Evolutionary conservation across 2,888 invertebrate species (phyloP).

Genomic region (Lepas anatifera): DNA sequence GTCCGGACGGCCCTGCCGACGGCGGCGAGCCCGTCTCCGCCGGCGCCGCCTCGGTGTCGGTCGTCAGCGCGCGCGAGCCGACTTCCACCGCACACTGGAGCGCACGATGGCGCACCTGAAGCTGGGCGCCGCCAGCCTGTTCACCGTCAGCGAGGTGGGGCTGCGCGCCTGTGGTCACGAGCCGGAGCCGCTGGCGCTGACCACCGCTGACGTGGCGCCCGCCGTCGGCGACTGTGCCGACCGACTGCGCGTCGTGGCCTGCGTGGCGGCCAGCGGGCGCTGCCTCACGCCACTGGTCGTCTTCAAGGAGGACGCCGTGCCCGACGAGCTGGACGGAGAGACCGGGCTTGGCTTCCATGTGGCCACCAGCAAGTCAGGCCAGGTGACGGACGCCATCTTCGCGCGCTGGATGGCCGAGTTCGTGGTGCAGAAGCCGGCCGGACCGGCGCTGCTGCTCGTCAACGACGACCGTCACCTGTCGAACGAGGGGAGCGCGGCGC

Average conservation of each 20-base stretch:
- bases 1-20: not conserved
- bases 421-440: constrained; percentile 3
- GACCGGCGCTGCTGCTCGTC: constrained; percentile 8
- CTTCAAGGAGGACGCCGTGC: constrained; percentile 6
- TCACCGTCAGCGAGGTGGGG: constrained; percentile 4
- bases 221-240: not conserved
- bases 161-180: constrained; percentile 7
- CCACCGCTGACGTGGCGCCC: not conserved
- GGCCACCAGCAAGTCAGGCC: not conserved
- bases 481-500: not conserved
- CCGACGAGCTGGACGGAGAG: constrained; percentile 2
- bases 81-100: constrained; percentile 3
- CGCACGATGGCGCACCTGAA: constrained; percentile 10
- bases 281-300: constrained; percentile 12
- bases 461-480: constrained; percentile 1
- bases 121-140: not conserved
- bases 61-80: not conserved
- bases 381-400: not conserved
- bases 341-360: not conserved
- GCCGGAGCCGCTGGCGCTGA: not conserved
- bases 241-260: not conserved
- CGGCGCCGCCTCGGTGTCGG: not conserved
- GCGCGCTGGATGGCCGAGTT: constrained; percentile 5
- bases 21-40: not conserved
- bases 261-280: constrained; percentile 7